Base-by-base conservation (phyloP, 2,888 invertebrate genomes). In the Ormyrus rosae region DNA sequence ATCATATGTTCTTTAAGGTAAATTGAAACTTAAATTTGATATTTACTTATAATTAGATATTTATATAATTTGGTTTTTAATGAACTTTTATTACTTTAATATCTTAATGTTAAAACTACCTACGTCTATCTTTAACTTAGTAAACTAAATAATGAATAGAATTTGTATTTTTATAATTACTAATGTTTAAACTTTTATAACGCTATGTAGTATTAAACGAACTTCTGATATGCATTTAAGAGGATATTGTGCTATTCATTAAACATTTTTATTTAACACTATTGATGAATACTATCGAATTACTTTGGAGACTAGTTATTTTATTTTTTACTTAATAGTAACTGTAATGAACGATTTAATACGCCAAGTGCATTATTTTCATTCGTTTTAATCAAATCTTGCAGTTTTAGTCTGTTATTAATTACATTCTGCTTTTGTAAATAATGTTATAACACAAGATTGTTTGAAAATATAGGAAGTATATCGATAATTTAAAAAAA, bases 121-220 rank as follows among this genome's bases (percentile, higher is more conserved):
- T 3, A 68, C 55, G 45, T 46, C 11, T 68, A 68, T 13, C 4
- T 68, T n/a, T 56, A 56, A 34, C 50, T 56, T n/a, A 56, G n/a
- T 56, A 11, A 56, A 46, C 34, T 68, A 34, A 34, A 34, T 34
- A 34, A 19, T 34, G 10, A 48, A 64, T n/a, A 48, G 11, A 64
- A 64, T 48, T 48, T 48, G 48, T n/a, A 64, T n/a, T 70, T 50
- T 70, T 60, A 70, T 70, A 56, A 58, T 69, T 60, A 50, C 19
- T 10, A 45, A 53, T 55, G 55, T 53, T 69, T 60, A 13, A 63
- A 45, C n/a, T 63, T 53, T 53, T 72, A 55, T 50, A 63, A 53
- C 55, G 5, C 45, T 72, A 63, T 34, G 3, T 55, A 63, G 53
- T 55, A 72, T 45, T 72, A 5, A 50, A 60, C 45, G 13, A 9